phyloP scores from a whole-genome alignment of 2,888 invertebrate species.

The Xanthorhoe designata region DNA sequence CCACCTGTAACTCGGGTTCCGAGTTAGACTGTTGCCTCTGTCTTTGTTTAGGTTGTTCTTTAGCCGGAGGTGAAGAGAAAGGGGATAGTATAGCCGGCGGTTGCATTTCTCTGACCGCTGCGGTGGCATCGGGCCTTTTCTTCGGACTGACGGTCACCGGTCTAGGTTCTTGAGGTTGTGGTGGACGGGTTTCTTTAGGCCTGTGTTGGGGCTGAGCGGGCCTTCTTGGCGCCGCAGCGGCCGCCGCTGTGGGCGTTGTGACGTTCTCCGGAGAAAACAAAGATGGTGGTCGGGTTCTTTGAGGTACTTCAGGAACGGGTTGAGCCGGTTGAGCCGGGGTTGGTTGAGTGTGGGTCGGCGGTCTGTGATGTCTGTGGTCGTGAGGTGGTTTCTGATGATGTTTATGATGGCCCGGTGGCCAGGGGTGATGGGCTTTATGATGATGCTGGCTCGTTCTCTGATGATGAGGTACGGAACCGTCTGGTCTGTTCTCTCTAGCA shows the following conservation, averaged over 20 bases:
- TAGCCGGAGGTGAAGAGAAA: constrained; percentile 77
- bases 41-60: constrained; percentile 62
- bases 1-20: constrained; percentile 87
- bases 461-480: constrained; percentile 48
- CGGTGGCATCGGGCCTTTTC: constrained; percentile 67
- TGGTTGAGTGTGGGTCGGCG: constrained; percentile 48
- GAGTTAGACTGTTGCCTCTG: constrained; percentile 79
- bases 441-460: constrained; percentile 61
- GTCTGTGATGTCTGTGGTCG: constrained; percentile 71
- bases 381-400: constrained; percentile 71
- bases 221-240: constrained; percentile 55
- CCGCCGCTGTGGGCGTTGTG: constrained; percentile 75
- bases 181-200: constrained; percentile 57
- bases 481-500: too few relatives aligned
- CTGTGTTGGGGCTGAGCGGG: constrained; percentile 50
- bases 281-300: constrained; percentile 84
- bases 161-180: constrained; percentile 53
- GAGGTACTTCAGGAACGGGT: constrained; percentile 44
- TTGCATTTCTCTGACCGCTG: constrained; percentile 74
- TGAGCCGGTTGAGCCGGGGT: constrained; percentile 46
- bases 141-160: constrained; percentile 62
- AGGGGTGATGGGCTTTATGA: constrained; percentile 64
- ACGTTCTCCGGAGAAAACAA: constrained; percentile 88
- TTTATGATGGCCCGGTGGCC: constrained; percentile 65
- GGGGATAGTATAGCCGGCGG: constrained; percentile 78